These are phyloP conservation scores for Notechis scutatus DNA, from an alignment of 2,113 vertebrate genomes.

Conservation along the genomic window DNA sequence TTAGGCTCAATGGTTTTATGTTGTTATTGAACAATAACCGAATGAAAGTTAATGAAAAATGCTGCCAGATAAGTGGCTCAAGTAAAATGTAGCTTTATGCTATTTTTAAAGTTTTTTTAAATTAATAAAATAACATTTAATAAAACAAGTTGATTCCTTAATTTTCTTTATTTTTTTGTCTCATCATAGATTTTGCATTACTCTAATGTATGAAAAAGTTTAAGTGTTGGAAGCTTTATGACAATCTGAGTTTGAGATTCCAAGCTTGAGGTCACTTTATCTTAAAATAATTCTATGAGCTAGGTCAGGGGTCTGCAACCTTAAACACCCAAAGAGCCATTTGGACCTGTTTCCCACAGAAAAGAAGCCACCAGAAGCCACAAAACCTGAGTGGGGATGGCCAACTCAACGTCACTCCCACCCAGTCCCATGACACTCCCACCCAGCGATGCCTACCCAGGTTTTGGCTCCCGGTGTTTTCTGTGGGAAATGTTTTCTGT, in stretches of 20 bases:
- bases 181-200: not conserved
- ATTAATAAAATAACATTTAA: not conserved
- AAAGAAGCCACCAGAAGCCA: too few species aligned
- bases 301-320: too few species aligned
- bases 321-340: too few species aligned
- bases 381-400: too few species aligned
- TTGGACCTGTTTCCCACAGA: too few species aligned
- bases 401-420: too few species aligned
- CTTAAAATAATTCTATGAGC: not conserved
- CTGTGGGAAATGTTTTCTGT: too few species aligned
- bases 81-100: not conserved
- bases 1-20: not conserved
- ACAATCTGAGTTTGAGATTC: not conserved
- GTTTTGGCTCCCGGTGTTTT: too few species aligned
- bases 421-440: too few species aligned
- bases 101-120: not conserved
- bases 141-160: not conserved
- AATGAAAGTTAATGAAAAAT: not conserved
- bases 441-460: too few species aligned
- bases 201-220: too few species aligned
- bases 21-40: not conserved
- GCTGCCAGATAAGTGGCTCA: not conserved
- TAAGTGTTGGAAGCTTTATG: not conserved
- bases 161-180: not conserved
- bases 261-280: not conserved